Evolutionary conservation across 2,888 invertebrate species (phyloP), one percentile per base, ranked within the genome.

Genomic region (Prostheceraeus crozeri): DNA sequence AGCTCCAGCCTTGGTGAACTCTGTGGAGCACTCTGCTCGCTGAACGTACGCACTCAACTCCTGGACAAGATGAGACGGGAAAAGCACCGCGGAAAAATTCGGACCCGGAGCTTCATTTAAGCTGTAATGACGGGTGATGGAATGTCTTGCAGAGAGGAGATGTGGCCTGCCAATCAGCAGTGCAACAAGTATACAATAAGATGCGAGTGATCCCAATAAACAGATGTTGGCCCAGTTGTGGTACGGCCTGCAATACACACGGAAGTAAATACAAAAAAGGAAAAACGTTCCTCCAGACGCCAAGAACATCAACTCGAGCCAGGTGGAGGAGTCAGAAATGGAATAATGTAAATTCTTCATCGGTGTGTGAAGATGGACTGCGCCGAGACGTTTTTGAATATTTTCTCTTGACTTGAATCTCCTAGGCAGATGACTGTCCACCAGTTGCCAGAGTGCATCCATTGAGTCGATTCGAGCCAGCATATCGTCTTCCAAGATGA

Each of bases 161-260:
- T 57, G 57, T 3, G 57, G 57, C 21, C 57, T 23, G n/a, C 57
- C 57, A 23, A 57, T 48, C 2, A 40, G 40, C 10, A 57, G 36
- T 2, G 16, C 46, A n/a, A 57, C 14, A 3, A 27, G 40, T 2
- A 23, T 27, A 11, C 27, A 48, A 28, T 45, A 23, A 3, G 30
- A 3, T 2, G 28, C 23, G n/a, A 57, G 28, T 11, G 46, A n/a
- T 21, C 28, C 23, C n/a, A 48, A 16, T 8, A 57, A 31, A 16
- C 40, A 8, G 3, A 27, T 3, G 14, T 46, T 46, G n/a, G n/a
- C n/a, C n/a, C n/a, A n/a, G n/a, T n/a, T n/a, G n/a, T n/a, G n/a
- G n/a, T n/a, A n/a, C n/a, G n/a, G n/a, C n/a, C n/a, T n/a, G n/a
- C n/a, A n/a, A 46, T 46, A 8, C 23, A 46, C 48, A 8, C 48